phyloP scores from a whole-genome alignment of 2,797 vertebrate species.

The Myripristis jacobus region DNA sequence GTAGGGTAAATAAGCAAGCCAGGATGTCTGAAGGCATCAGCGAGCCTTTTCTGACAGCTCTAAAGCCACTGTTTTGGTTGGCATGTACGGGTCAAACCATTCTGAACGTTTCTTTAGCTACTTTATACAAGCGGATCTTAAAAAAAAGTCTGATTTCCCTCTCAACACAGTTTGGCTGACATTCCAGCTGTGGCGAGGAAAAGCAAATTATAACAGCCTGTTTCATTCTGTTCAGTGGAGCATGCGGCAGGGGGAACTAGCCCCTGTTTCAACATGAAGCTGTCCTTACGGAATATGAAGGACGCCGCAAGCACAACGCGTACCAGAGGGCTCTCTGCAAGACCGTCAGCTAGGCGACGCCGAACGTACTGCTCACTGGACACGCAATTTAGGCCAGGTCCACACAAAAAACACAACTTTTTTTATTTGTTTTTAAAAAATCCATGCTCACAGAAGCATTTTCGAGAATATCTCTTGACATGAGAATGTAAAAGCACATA shows the following conservation, averaged over 20 bases:
- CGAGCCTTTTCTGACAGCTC: constrained; percentile 30
- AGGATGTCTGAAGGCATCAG: constrained; percentile 46
- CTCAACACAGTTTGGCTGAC: constrained; percentile 23
- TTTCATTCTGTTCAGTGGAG: constrained; percentile 47
- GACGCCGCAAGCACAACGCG: not conserved
- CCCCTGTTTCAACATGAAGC: constrained; percentile 42
- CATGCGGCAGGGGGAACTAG: constrained; percentile 29
- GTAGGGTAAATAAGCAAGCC: constrained; percentile 36
- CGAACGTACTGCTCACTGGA: not conserved
- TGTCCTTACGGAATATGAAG: constrained; percentile 14
- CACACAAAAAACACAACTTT: too few species aligned
- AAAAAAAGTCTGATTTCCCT: constrained; percentile 28
- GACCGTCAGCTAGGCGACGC: not conserved
- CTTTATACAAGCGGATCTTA: constrained; percentile 27
- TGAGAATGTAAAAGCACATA: too few species aligned
- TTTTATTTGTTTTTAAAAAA: too few species aligned
- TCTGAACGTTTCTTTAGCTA: constrained; percentile 48
- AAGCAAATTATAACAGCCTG: constrained; percentile 37
- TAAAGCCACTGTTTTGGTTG: constrained; percentile 60
- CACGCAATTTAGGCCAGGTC: not conserved
- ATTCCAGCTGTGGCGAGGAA: constrained; percentile 40
- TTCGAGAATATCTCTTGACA: too few species aligned
- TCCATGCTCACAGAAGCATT: too few species aligned
- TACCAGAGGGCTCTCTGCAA: not conserved
- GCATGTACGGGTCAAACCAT: constrained; percentile 39